A percentile compares a stretch with the other conserved stretches of the same genome.
phyloP scores from a whole-genome alignment of 2,888 invertebrate genomes.

The Andrena trimmerana region DNA sequence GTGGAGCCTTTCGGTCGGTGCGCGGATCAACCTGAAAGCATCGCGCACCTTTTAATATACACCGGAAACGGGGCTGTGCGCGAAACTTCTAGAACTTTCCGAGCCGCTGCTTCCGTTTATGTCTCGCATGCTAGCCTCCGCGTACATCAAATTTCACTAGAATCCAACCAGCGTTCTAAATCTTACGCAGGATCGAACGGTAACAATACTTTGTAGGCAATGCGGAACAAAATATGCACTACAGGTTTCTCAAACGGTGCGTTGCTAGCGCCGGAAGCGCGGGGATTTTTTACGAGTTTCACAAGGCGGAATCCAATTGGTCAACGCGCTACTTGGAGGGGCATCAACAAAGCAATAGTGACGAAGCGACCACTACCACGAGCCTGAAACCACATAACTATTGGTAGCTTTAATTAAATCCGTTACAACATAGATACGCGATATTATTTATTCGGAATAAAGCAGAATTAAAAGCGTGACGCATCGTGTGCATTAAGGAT shows the following conservation, averaged over 20 bases:
- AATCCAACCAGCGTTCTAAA: slow-evolving; percentile 21
- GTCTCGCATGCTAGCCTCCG: slow-evolving; percentile 2
- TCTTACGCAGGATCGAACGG: slow-evolving; percentile 19
- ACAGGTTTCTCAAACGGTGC: slow-evolving; percentile 63
- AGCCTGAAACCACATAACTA: slow-evolving; percentile 26
- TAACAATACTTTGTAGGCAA: slow-evolving; percentile 18
- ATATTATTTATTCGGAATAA: neutral
- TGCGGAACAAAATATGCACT: slow-evolving; percentile 40
- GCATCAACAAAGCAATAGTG: slow-evolving; percentile 51
- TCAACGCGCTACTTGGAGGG: slow-evolving; percentile 42
- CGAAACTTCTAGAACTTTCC: slow-evolving; percentile 82
- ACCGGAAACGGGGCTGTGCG: slow-evolving; percentile 79
- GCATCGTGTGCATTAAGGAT: neutral
- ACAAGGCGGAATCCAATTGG: slow-evolving; percentile 67
- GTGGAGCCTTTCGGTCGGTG: slow-evolving; percentile 64
- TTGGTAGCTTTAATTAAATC: slow-evolving; percentile 28
- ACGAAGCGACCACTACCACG: slow-evolving; percentile 48
- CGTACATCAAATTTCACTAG: slow-evolving; percentile 11
- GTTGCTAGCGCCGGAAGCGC: slow-evolving; percentile 70
- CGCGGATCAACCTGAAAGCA: slow-evolving; percentile 71
- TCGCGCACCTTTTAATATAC: slow-evolving; percentile 80
- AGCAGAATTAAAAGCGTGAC: neutral
- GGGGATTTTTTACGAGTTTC: slow-evolving; percentile 68
- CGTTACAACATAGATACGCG: neutral
- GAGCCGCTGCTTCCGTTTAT: slow-evolving; percentile 40